Conservation (phyloP, 92 coral and sea anemone species). For the Diadumene lineata region DNA sequence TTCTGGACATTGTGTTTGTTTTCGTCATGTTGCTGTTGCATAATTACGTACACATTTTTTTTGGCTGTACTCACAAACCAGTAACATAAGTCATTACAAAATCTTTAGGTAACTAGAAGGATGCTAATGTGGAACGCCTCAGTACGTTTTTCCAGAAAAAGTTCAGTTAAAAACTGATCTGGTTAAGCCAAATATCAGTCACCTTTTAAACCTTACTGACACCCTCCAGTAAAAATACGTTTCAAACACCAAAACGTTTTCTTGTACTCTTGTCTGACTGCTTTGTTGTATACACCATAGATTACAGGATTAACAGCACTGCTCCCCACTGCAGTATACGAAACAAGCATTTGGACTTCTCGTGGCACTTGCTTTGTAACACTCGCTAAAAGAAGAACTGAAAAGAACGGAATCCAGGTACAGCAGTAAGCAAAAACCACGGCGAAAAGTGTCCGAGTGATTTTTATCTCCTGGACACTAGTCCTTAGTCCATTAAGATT, state of each 20-base stretch:
- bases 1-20: too few species aligned
- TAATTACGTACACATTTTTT: too few species aligned
- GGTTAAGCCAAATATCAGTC: too few species aligned
- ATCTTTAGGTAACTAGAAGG: too few species aligned
- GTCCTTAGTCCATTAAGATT: background rate
- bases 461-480: slow-evolving; percentile 21
- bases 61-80: too few species aligned
- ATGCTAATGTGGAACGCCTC: too few species aligned
- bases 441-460: slow-evolving; percentile 36
- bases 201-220: too few species aligned
- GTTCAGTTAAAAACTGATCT: too few species aligned
- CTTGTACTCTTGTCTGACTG: slow-evolving; percentile 13
- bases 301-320: slow-evolving; percentile 29
- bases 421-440: slow-evolving; percentile 2
- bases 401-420: slow-evolving; percentile 19
- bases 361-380: background rate
- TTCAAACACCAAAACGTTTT: slow-evolving; percentile 8
- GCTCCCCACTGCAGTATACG: slow-evolving; percentile 5
- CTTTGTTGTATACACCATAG: slow-evolving; percentile 14
- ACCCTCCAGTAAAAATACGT: too few species aligned
- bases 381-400: background rate
- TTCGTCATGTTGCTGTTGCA: too few species aligned
- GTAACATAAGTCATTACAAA: too few species aligned
- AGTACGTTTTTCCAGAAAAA: too few species aligned
- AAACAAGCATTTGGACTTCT: background rate